Evolutionary conservation across 2,888 invertebrate species (phyloP).

Genomic region (Noctua pronuba): DNA sequence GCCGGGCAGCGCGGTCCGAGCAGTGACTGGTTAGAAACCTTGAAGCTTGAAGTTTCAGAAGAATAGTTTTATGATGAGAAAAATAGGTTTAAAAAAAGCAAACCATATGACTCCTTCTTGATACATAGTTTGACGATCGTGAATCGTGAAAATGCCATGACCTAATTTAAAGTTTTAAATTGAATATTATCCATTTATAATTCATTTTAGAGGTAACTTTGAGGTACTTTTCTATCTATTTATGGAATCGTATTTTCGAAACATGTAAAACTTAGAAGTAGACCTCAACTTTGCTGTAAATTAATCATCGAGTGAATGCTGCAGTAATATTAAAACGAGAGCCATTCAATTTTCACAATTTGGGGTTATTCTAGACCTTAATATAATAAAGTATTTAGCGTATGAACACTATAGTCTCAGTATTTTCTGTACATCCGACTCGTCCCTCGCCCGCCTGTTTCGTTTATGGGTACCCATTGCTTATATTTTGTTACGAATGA

Average conservation of each 20-base stretch:
- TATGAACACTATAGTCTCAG: not conserved
- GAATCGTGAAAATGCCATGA: not conserved
- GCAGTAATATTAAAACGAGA: not conserved
- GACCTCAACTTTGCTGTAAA: not conserved
- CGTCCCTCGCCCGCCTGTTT: constrained; percentile 33
- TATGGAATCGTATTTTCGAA: not conserved
- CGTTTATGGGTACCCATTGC: constrained; percentile 69
- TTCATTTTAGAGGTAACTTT: not conserved
- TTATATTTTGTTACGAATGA: constrained; percentile 77
- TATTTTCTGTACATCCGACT: constrained; percentile 11
- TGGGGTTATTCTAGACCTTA: not conserved
- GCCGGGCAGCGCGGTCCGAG: not conserved
- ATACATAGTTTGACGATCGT: not conserved
- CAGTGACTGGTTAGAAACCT: not conserved
- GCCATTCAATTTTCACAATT: not conserved
- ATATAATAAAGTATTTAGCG: constrained; percentile 25
- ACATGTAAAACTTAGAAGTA: not conserved
- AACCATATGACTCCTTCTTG: not conserved
- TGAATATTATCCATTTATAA: not conserved
- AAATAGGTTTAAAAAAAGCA: not conserved
- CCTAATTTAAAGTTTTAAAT: not conserved
- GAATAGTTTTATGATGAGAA: not conserved
- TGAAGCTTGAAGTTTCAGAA: not conserved
- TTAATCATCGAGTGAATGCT: not conserved
- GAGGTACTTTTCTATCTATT: not conserved